phyloP scores from a whole-genome alignment of 2,113 vertebrate genomes.

The Gyps fulvus region DNA sequence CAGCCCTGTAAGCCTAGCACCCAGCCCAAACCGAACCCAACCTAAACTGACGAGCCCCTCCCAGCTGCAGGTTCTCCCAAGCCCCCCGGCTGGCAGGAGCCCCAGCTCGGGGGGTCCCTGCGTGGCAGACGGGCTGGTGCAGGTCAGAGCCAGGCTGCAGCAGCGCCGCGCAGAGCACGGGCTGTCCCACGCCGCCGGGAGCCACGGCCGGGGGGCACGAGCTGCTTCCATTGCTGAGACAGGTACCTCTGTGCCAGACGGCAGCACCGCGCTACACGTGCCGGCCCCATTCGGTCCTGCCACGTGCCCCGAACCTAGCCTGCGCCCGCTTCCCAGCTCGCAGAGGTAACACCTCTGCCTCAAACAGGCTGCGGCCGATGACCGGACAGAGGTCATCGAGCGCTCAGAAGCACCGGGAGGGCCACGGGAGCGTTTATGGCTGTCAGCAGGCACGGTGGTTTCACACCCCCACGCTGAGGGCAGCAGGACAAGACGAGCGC shows the following conservation, averaged over 20 bases:
- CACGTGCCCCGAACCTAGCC: background rate
- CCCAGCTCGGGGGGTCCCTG: background rate
- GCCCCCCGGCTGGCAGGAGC: background rate
- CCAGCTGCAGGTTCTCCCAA: background rate
- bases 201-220: background rate
- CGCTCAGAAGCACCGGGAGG: accelerated
- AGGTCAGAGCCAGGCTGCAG: background rate
- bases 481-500: background rate
- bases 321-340: background rate
- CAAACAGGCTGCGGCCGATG: background rate
- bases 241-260: too few species aligned
- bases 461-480: background rate
- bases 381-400: too few species aligned
- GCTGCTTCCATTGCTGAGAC: accelerated
- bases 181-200: background rate
- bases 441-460: background rate
- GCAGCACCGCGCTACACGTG: background rate
- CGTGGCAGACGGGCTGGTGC: background rate
- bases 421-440: background rate
- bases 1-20: background rate
- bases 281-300: too few species aligned
- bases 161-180: background rate
- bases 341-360: background rate
- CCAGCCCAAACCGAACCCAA: too few species aligned
- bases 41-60: accelerated